phyloP scores from a whole-genome alignment of 2,113 vertebrate species.

The Chaenogobius annularis region DNA sequence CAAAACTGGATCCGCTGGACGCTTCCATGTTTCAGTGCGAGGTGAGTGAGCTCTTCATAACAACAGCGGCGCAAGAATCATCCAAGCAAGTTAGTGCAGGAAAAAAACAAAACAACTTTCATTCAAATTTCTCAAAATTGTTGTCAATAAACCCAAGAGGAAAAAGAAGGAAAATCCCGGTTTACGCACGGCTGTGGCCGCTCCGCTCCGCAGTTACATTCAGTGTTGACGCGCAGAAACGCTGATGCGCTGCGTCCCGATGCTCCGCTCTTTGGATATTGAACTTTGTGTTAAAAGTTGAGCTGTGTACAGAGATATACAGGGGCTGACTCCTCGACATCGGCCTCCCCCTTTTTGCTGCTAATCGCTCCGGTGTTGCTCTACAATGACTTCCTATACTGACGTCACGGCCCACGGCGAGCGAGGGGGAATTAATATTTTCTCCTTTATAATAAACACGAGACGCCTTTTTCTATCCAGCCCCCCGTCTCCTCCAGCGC shows the following conservation, averaged over 20 bases:
- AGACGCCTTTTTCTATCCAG: conserved; percentile 61
- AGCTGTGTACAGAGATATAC: conserved; percentile 75
- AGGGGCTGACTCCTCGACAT: conserved; percentile 82
- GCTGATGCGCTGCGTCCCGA: conserved; percentile 65
- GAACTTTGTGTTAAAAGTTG: conserved; percentile 94
- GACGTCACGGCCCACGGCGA: conserved; percentile 88
- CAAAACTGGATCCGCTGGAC: conserved; percentile 94
- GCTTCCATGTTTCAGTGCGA: conserved; percentile 86
- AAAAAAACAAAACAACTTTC: conserved; percentile 12
- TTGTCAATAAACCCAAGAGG: conserved; percentile 45
- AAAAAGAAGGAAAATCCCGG: conserved; percentile 51
- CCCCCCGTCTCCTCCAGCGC: conserved; percentile 6
- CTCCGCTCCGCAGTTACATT: conserved; percentile 69
- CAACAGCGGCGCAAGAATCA: conserved; percentile 59
- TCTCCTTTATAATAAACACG: conserved; percentile 82
- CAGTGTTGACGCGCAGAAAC: conserved; percentile 56
- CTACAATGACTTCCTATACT: conserved; percentile 89
- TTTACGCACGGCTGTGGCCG: conserved; percentile 19
- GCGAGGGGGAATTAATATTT: conserved; percentile 77
- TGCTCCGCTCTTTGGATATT: conserved; percentile 73
- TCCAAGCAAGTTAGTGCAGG: conserved; percentile 36
- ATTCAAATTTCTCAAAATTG: conserved; percentile 29
- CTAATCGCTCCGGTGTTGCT: conserved; percentile 87
- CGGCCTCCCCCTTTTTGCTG: conserved; percentile 84
- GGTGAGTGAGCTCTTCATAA: conserved; percentile 81